Conservation (phyloP, 1,140 invertebrate genomes). For the Drosophila kepulauana region DNA sequence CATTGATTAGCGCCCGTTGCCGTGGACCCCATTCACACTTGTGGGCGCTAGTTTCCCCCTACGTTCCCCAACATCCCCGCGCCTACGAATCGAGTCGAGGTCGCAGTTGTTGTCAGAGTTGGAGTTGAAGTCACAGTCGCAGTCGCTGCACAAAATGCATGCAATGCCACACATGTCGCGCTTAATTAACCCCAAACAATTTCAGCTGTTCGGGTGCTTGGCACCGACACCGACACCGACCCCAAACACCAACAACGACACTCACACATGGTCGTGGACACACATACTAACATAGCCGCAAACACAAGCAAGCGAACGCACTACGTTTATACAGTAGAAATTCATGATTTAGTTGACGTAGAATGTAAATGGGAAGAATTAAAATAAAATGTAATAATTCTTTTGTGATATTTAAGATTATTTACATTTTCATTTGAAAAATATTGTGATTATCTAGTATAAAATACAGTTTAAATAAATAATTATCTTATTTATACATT, state of each 20-base stretch:
- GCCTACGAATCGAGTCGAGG: slow-evolving; percentile 5
- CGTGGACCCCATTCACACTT: slow-evolving; percentile 66
- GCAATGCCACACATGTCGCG: slow-evolving; percentile 82
- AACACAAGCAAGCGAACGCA: neutral
- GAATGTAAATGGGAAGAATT: neutral
- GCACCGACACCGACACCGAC: slow-evolving; percentile 13
- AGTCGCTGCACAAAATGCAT: slow-evolving; percentile 67
- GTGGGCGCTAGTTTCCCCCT: slow-evolving; percentile 34
- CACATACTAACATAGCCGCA: neutral
- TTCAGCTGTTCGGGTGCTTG: slow-evolving; percentile 51
- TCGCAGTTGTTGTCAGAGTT: slow-evolving; percentile 2
- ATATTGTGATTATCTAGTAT: too few relatives aligned
- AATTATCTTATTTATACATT: too few relatives aligned
- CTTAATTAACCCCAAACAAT: slow-evolving; percentile 84
- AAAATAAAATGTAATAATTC: too few relatives aligned
- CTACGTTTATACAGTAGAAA: slow-evolving; percentile 18
- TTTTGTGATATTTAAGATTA: too few relatives aligned
- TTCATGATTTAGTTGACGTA: neutral
- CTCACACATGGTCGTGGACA: slow-evolving; percentile 16
- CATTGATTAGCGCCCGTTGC: slow-evolving; percentile 70
- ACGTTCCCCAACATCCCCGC: neutral
- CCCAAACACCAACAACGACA: slow-evolving; percentile 25
- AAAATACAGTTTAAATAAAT: too few relatives aligned
- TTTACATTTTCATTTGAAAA: too few relatives aligned
- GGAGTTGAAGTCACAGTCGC: slow-evolving; percentile 12